Evolutionary conservation across 2,113 vertebrate genomes (phyloP), one percentile per base, ranked within the genome.

Genomic region (Mesitornis unicolor): DNA sequence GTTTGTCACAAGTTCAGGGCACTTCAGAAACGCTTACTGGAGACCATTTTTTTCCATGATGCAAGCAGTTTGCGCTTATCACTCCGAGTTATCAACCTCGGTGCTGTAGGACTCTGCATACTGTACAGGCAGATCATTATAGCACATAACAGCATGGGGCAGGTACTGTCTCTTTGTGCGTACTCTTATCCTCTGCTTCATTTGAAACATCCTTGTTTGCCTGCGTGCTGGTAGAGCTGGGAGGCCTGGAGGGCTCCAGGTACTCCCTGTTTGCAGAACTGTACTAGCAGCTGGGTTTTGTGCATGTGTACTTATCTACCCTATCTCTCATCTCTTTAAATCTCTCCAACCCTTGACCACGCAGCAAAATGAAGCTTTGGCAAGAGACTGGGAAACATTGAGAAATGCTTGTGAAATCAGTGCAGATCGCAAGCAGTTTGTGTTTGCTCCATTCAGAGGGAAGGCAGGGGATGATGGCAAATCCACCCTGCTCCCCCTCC

Each of bases 21-120:
- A 89, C 97, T 98, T 97, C n/a, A 96, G 96, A 98, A 98, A 81
- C 8, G 89, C 97, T 97, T 89, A 73, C 90, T 31, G 84, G 84
- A 75, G 84, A 85, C 84, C 84, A 89, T 96, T 92, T 97, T 91
- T 98, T 98, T 98, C 98, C 98, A 97, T 98, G 98, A 98, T 98
- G 98, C 95, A 98, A 98, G 97, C 97, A 97, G 81, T 97, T 98
- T 97, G 93, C 48, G 89, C 93, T 98, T 98, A 98, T 98, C 96
- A 93, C 96, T 97, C 18, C 16, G 95, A 97, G 97, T 96, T 98
- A 98, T 98, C 97, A 96, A 93, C 76, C 80, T 89, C 47, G 57
- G 59, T 91, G 87, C 84, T 96, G 73, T 68, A 95, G 96, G 82
- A 86, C 93, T 96, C 88, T 89, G 94, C 84, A 95, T 95, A 17